phyloP scores from a whole-genome alignment of 2,888 invertebrate species.

The Oxyscelio sp. region DNA sequence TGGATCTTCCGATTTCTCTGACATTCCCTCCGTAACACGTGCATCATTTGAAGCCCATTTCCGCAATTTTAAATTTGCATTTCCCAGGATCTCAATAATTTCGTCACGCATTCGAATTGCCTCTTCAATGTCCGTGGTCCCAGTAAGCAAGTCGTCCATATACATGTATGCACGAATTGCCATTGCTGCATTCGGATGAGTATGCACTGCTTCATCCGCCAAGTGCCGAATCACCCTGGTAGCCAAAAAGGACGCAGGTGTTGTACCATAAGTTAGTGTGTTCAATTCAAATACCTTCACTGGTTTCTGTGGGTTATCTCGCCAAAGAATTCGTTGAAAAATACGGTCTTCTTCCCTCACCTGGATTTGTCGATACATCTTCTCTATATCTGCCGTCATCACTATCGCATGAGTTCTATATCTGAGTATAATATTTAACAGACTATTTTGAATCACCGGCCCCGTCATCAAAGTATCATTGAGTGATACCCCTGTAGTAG shows the following conservation, averaged over 20 bases:
- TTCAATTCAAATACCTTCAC: constrained; percentile 58
- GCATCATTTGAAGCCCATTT: no score
- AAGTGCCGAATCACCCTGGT: neutral
- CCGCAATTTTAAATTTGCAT: no score
- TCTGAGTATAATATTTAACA: constrained; percentile 75
- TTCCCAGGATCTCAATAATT: no score
- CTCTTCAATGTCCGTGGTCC: no score
- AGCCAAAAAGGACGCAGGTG: neutral
- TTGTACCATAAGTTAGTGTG: constrained; percentile 77
- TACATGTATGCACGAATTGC: no score
- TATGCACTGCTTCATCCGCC: no score
- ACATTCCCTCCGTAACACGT: no score
- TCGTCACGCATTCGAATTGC: no score
- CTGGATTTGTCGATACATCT: constrained; percentile 80
- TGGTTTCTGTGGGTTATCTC: constrained; percentile 28
- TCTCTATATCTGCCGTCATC: constrained; percentile 80
- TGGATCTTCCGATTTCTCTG: no score
- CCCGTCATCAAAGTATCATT: constrained; percentile 79
- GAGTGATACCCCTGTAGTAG: constrained; percentile 75
- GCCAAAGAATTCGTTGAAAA: constrained; percentile 80
- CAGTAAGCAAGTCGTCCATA: no score
- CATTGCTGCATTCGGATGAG: no score
- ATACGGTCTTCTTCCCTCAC: constrained; percentile 65
- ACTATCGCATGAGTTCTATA: constrained; percentile 75
- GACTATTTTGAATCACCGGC: constrained; percentile 75